These are phyloP conservation scores for Palythoa grandis DNA, from an alignment of 92 coral and sea anemone species.

Conservation along the genomic window DNA sequence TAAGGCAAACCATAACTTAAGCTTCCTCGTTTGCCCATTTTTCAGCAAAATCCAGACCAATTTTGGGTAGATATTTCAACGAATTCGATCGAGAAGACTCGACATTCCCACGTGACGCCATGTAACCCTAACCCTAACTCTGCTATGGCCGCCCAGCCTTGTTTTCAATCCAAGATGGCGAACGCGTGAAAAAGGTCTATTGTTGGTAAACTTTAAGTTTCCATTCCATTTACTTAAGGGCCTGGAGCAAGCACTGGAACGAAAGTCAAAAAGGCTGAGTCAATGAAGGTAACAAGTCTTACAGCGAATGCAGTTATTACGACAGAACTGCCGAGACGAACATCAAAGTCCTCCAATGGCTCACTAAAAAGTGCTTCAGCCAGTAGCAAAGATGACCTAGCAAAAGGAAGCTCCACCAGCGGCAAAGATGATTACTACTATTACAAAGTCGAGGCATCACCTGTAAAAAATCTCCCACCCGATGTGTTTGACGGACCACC, in stretches of 20 bases:
- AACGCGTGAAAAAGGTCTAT: too few species aligned
- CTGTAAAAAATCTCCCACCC: slow-evolving; percentile 3
- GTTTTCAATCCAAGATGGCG: too few species aligned
- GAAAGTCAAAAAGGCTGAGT: slow-evolving; percentile 84
- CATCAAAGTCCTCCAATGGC: slow-evolving; percentile 62
- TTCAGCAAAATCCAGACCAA: too few species aligned
- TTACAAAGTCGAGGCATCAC: slow-evolving; percentile 39
- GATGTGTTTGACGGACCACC: slow-evolving; percentile 38
- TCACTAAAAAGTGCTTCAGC: slow-evolving; percentile 20
- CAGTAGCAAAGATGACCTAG: slow-evolving; percentile 23
- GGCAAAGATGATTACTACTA: slow-evolving; percentile 40
- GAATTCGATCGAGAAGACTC: too few species aligned
- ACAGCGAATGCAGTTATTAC: slow-evolving; percentile 87
- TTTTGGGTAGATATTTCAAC: too few species aligned
- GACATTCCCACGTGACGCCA: too few species aligned
- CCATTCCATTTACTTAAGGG: slow-evolving; percentile 45
- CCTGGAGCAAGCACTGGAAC: slow-evolving; percentile 87
- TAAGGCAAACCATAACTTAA: too few species aligned
- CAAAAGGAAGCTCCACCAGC: slow-evolving; percentile 8
- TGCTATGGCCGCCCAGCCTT: neutral
- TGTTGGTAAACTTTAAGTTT: neutral
- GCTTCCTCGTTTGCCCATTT: too few species aligned
- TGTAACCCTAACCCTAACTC: neutral
- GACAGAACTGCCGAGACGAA: slow-evolving; percentile 74
- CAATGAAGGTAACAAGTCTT: slow-evolving; percentile 94